Evolutionary conservation across 2,888 invertebrate species (phyloP).

Genomic region (Chloroclysta siterata): DNA sequence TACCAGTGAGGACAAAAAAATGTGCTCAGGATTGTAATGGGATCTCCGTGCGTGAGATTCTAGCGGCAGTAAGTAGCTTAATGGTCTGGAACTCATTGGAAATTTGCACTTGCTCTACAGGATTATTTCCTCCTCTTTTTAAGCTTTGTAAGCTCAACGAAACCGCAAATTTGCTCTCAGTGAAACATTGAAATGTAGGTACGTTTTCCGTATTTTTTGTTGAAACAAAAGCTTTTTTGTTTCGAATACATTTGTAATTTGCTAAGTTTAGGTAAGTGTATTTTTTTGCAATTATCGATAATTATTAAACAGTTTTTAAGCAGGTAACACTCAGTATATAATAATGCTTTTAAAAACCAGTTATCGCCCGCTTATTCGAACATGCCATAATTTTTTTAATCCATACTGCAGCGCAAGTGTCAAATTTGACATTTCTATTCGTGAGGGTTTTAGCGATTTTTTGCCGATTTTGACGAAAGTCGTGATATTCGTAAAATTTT

Average conservation of each 20-base stretch:
- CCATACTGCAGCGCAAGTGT: no score
- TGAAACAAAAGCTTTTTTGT: neutral
- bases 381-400: no score
- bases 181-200: slow-evolving; percentile 23
- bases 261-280: neutral
- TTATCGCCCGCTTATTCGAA: no score
- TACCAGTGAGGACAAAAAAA: slow-evolving; percentile 33
- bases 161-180: slow-evolving; percentile 34
- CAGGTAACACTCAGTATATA: neutral
- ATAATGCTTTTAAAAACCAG: no score
- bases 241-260: neutral
- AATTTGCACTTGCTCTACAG: slow-evolving; percentile 62
- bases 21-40: slow-evolving; percentile 55
- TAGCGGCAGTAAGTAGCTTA: slow-evolving; percentile 63
- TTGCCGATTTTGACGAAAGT: no score
- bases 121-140: slow-evolving; percentile 44
- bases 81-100: slow-evolving; percentile 69
- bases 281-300: neutral
- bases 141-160: slow-evolving; percentile 25
- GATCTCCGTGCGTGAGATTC: slow-evolving; percentile 56
- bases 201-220: slow-evolving; percentile 1
- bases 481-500: no score
- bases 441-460: no score
- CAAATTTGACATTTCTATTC: no score
- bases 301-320: neutral